A percentile compares a stretch with the other conserved stretches of the same genome.
Conservation (phyloP, 2,797 vertebrate genomes). For the Sarcophilus harrisii region DNA sequence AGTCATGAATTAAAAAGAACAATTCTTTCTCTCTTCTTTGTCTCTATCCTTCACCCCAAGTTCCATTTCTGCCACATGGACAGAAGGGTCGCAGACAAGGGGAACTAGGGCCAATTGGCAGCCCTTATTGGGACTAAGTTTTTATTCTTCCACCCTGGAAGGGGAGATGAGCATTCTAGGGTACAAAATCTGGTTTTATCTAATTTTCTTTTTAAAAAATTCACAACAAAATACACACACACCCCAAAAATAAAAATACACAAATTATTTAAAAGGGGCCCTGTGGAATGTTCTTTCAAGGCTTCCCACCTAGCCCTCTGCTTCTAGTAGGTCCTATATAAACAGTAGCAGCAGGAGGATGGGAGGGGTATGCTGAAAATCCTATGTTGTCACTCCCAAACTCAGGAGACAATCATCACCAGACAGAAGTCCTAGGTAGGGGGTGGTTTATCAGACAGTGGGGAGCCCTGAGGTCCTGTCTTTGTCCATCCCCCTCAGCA, state of each 20-base stretch:
- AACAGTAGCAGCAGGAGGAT: conserved; percentile 32
- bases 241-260: not conserved
- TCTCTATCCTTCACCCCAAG: not conserved
- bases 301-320: conserved; percentile 48
- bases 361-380: conserved; percentile 2
- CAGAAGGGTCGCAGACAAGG: not conserved
- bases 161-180: conserved; percentile 52
- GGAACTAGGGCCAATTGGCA: not conserved
- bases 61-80: not conserved
- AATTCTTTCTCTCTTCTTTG: not conserved
- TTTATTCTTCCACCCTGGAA: conserved; percentile 40
- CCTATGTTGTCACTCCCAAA: conserved; percentile 43
- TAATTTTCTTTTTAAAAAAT: conserved; percentile 54
- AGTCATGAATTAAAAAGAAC: not conserved
- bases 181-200: conserved; percentile 56
- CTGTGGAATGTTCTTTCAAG: conserved; percentile 53
- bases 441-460: not conserved
- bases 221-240: not conserved
- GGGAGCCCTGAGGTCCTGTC: conserved; percentile 32
- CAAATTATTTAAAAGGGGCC: conserved; percentile 64
- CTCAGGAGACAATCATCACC: conserved; percentile 48
- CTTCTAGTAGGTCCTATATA: conserved; percentile 51
- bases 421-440: conserved; percentile 22
- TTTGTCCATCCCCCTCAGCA: conserved; percentile 38
- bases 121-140: not conserved